Evolutionary conservation across 2,888 invertebrate genomes (phyloP).

Genomic region (Eupithecia pulchellata): DNA sequence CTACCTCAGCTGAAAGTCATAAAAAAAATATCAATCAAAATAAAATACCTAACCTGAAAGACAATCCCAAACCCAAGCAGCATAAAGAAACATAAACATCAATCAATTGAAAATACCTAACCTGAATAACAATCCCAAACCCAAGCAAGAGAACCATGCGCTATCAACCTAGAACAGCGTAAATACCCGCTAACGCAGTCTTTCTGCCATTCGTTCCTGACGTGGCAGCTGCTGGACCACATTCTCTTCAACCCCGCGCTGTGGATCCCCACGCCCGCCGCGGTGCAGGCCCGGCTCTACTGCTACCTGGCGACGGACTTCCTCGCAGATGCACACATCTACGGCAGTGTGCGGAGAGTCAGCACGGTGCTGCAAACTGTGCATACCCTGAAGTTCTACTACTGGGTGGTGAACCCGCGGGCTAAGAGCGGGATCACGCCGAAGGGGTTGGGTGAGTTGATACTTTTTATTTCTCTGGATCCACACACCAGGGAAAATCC

Average conservation of each 20-base stretch:
- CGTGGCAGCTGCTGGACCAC: conserved; percentile 99
- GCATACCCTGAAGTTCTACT: conserved; percentile 99
- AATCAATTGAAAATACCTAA: too few species aligned
- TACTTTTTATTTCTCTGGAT: background rate
- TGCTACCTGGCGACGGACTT: conserved; percentile 99
- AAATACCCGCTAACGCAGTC: conserved; percentile 89
- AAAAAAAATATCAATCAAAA: too few species aligned
- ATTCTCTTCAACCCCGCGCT: conserved; percentile 99
- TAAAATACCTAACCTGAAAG: too few species aligned
- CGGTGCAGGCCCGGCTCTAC: conserved; percentile 97
- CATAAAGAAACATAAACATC: too few species aligned
- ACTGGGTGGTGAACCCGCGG: conserved; percentile 98
- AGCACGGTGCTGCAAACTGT: conserved; percentile 99
- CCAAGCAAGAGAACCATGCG: conserved; percentile 76
- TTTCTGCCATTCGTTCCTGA: conserved; percentile 95
- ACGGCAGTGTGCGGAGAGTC: conserved; percentile 97
- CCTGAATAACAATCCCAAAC: conserved; percentile 15
- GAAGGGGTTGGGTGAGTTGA: conserved; percentile 94
- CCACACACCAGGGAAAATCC: too few species aligned
- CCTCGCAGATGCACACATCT: conserved; percentile 98
- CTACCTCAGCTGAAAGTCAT: too few species aligned
- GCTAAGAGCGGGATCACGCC: conserved; percentile 97
- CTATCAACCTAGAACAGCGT: conserved; percentile 81
- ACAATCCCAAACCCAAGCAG: too few species aligned
- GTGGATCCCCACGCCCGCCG: conserved; percentile 99